These are phyloP conservation scores for Cheilosia vulpina DNA, from an alignment of 2,888 invertebrate genomes.

Conservation along the genomic window DNA sequence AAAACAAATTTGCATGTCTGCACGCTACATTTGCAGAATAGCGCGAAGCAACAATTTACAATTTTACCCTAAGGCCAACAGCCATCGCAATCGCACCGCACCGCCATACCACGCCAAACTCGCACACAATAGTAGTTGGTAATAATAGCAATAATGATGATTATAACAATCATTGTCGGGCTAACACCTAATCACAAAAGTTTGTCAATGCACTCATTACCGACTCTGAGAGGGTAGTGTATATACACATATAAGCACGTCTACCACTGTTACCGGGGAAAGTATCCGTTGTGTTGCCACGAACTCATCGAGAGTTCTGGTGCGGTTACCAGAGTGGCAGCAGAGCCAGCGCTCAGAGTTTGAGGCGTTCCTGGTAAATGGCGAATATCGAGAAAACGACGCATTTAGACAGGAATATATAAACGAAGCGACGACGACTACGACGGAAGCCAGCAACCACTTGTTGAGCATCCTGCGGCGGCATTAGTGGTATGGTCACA, in stretches of 20 bases:
- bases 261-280: constrained; percentile 51
- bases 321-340: constrained; percentile 29
- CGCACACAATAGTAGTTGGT: constrained; percentile 26
- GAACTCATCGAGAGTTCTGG: constrained; percentile 48
- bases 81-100: constrained; percentile 18
- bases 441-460: constrained; percentile 60
- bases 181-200: constrained; percentile 75
- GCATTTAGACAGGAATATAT: constrained; percentile 62
- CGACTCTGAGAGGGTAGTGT: constrained; percentile 42
- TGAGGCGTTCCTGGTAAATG: constrained; percentile 70
- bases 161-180: constrained; percentile 74
- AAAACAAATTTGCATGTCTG: constrained; percentile 55
- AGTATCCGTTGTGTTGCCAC: constrained; percentile 52
- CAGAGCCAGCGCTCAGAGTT: constrained; percentile 21
- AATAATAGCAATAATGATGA: constrained; percentile 67
- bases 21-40: constrained; percentile 26
- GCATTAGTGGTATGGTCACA: constrained; percentile 79
- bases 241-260: constrained; percentile 14
- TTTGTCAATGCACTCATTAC: constrained; percentile 75
- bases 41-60: constrained; percentile 39
- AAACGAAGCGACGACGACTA: constrained; percentile 21
- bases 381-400: constrained; percentile 73
- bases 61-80: constrained; percentile 48
- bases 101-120: constrained; percentile 6
- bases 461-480: constrained; percentile 73